These are phyloP conservation scores for Platynereis dumerilii DNA, from an alignment of 2,888 invertebrate genomes.

Conservation along the genomic window DNA sequence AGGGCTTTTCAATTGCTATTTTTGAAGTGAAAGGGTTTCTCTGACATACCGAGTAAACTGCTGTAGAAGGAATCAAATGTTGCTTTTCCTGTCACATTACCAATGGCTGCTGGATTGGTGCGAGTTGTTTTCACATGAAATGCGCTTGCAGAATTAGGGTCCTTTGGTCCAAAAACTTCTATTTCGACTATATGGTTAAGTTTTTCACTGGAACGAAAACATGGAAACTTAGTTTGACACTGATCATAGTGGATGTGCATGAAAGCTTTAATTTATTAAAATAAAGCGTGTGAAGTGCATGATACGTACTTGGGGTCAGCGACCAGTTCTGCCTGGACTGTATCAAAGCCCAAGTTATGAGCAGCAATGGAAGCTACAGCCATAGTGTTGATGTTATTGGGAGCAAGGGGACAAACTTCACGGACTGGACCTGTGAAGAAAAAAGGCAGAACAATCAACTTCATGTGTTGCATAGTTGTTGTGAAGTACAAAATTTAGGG, in stretches of 20 bases:
- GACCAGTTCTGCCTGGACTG: constrained; percentile 65
- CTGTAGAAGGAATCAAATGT: constrained; percentile 67
- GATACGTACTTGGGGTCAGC: constrained; percentile 65
- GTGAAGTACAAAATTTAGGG: neutral
- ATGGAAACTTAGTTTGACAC: neutral
- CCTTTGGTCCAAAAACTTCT: constrained; percentile 62
- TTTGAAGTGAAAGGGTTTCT: neutral
- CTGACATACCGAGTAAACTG: constrained; percentile 53
- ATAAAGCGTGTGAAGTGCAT: too few species aligned
- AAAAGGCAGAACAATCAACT: neutral
- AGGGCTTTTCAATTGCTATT: too few species aligned
- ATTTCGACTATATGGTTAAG: constrained; percentile 68
- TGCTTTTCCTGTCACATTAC: constrained; percentile 67
- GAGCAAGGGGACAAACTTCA: constrained; percentile 67
- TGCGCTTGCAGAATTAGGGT: constrained; percentile 45
- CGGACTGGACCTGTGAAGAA: constrained; percentile 65
- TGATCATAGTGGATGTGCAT: too few species aligned
- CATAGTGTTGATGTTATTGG: constrained; percentile 71
- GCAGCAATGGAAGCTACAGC: constrained; percentile 68
- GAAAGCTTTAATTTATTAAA: too few species aligned
- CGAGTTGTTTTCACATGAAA: constrained; percentile 63
- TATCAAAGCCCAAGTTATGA: constrained; percentile 67
- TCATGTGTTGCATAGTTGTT: neutral
- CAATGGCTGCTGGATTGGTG: constrained; percentile 66
- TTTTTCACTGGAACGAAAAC: constrained; percentile 53